Evolutionary conservation across 2,888 invertebrate genomes (phyloP).

Genomic region (Caenorhabditis wallacei): DNA sequence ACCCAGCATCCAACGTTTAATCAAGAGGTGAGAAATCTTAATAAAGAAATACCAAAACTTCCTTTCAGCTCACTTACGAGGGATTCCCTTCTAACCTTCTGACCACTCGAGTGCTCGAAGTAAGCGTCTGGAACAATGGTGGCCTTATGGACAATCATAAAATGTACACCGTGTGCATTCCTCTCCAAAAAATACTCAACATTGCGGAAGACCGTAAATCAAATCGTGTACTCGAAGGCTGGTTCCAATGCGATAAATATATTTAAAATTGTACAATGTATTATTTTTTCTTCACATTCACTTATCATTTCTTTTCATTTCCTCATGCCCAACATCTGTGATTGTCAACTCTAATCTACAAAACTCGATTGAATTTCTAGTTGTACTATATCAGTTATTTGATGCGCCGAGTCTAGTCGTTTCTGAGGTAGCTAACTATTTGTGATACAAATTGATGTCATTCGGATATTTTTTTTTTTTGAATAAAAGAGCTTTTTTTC

Average conservation of each 20-base stretch:
- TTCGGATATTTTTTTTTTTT: background rate
- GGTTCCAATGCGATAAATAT: conserved; percentile 71
- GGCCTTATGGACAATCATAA: conserved; percentile 84
- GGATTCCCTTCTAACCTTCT: conserved; percentile 46
- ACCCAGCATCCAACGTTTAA: conserved; percentile 97
- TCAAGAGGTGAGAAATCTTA: conserved; percentile 89
- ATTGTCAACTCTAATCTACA: background rate
- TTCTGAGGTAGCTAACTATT: conserved; percentile 10
- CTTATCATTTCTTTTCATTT: conserved; percentile 8
- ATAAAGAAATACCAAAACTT: background rate
- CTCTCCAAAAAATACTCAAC: conserved; percentile 76
- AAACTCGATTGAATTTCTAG: background rate
- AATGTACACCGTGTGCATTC: conserved; percentile 84
- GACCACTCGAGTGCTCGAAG: conserved; percentile 68
- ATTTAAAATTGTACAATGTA: conserved; percentile 33
- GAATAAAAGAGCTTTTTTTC: conserved; percentile 4
- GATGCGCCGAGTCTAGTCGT: conserved; percentile 10
- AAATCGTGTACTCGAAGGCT: conserved; percentile 71
- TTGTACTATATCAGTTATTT: conserved; percentile 11
- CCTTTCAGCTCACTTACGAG: conserved; percentile 75
- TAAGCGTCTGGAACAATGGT: conserved; percentile 84
- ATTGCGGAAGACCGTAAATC: conserved; percentile 69
- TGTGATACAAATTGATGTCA: conserved; percentile 25
- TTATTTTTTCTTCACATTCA: conserved; percentile 1
- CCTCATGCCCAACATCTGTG: background rate